Evolutionary conservation across 2,113 vertebrate genomes (phyloP), one percentile per base, ranked within the genome.

Genomic region (Dipodomys ordii): DNA sequence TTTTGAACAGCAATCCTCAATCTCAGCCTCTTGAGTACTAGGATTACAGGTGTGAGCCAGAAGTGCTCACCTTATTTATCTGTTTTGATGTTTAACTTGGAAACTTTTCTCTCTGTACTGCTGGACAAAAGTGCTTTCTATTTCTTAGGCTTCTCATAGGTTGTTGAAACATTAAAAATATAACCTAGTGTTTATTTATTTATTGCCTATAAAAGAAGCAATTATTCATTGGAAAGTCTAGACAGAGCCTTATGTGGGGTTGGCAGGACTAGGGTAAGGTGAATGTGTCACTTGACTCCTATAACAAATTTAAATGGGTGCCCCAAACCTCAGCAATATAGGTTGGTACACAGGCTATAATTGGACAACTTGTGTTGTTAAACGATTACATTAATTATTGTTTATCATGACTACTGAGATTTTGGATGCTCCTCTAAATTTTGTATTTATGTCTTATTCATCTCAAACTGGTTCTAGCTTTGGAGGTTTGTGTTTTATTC

Each of bases 111-210:
- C 9, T 95, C 22, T 89, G 30, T 64, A 78, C 10, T 74, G 10
- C 69, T 60, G 72, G 57, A n/a, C 7, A 80, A 96, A 92, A 71
- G 18, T 46, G 30, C 30, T 71, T 82, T 8, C 22, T 69, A 39
- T 69, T 57, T 27, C 35, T 87, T 53, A 28, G 27, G 35, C 30
- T 95, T 90, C 93, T 92, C 93, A 93, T 79, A 89, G 57, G 68
- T 87, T 69, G 46, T 23, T 90, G 91, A 82, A 79, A 72, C 15
- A 77, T 39, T 2, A 19, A 83, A 89, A 84, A 44, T 13, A 39
- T 90, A 60, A 46, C 83, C 6, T 39, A 82, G 73, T 89, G 65
- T 90, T 84, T 91, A 32, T 57, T 22, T 53, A 64, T 88, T 95
- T 77, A 62, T 94, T 39, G 22, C n/a, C 30, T 20, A 25, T 83